Base-by-base conservation (phyloP, 2,797 vertebrate genomes). In the Acipenser oxyrinchus region DNA sequence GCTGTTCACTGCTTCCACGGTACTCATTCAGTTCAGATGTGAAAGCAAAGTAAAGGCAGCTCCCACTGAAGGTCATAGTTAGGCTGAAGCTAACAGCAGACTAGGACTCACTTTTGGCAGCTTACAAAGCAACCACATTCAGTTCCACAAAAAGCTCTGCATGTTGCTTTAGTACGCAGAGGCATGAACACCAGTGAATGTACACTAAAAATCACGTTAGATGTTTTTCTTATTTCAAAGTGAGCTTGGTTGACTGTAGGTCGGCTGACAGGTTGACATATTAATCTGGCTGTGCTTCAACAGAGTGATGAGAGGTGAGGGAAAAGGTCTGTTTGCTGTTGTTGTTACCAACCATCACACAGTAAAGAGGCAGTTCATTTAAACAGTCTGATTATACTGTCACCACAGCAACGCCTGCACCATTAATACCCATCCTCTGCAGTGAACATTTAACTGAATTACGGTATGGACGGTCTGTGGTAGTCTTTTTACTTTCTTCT, bases 281-380 rank as follows among this genome's bases (percentile, higher is more conserved):
- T 51, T 15, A 60, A 70, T 66, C 49, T 60, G 49, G 64, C 68
- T 64, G 68, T 52, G 55, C 66, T 63, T 51, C 18, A 51, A 23
- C 55, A 50, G 59, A 59, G 68, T n/a, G 55, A 13, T 48, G 51
- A 65, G 62, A 63, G 37, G 64, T 37, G 49, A 50, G 8, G 67
- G n/a, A 58, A 7, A 10, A 1, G 48, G 63, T 59, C 58, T 13
- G 66, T 58, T 59, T 67, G 58, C 18, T 67, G 49, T 62, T 62
- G 51, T 63, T 63, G 50, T 61, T 62, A 58, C 48, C 57, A 61
- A 10, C 60, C 68, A 60, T 37, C 37, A 37, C 37, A 37, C 18
- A 5, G 37, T 37, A 37, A 37, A 37, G 37, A 37, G 37, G 37
- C 37, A 37, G 63, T 60, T 37, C 50, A 51, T 18, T 64, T 57